Percentiles rank a stretch among this genome's conserved stretches.
phyloP scores from a whole-genome alignment of 1,140 invertebrate species.

The Rhagoletis zephyria region DNA sequence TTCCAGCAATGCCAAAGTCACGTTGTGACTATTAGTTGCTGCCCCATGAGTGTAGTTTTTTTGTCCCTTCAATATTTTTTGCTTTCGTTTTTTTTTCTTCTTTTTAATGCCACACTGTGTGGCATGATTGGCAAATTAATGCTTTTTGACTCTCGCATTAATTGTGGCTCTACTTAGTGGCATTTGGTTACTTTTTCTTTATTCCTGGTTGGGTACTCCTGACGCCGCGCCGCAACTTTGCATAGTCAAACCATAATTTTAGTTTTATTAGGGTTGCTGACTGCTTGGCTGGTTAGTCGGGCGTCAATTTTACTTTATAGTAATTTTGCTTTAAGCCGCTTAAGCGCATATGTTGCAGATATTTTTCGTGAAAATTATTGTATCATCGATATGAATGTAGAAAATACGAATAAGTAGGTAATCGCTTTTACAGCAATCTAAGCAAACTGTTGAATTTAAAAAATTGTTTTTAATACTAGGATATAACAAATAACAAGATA shows the following conservation, averaged over 20 bases:
- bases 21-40: constrained; percentile 36
- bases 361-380: background rate
- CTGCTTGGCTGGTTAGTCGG: background rate
- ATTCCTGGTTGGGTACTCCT: background rate
- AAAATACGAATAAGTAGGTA: too few relatives aligned
- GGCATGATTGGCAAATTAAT: constrained; percentile 52
- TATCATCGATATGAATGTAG: background rate
- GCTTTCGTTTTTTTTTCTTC: background rate
- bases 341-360: constrained; percentile 49
- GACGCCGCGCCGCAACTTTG: background rate
- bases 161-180: background rate
- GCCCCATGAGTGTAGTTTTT: background rate
- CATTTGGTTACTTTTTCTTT: background rate
- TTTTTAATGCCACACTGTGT: constrained; percentile 17
- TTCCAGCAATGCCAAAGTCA: background rate
- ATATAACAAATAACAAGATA: too few relatives aligned
- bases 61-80: background rate
- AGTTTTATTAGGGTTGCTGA: constrained; percentile 35
- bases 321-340: constrained; percentile 45
- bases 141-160: constrained; percentile 33
- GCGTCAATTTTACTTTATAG: background rate
- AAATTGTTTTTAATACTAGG: too few relatives aligned
- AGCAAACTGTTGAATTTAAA: too few relatives aligned
- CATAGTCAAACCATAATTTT: constrained; percentile 40
- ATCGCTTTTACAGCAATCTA: too few relatives aligned